These are phyloP conservation scores for Lophius piscatorius DNA, from an alignment of 2,113 vertebrate species.

Conservation along the genomic window DNA sequence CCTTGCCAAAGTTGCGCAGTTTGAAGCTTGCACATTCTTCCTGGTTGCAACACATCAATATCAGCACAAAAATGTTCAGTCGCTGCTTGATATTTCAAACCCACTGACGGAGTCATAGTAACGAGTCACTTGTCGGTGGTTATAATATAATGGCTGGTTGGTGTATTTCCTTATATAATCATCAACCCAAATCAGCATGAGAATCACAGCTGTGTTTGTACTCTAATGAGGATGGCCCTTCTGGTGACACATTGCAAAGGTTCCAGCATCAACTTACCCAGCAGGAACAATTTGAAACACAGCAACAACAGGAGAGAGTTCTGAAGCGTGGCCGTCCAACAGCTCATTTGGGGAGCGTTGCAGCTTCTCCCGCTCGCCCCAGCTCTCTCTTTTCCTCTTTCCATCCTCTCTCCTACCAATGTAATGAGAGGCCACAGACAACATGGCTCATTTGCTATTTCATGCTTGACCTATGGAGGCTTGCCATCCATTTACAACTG, in stretches of 20 bases:
- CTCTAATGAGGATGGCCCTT: neutral
- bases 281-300: constrained; percentile 43
- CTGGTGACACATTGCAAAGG: neutral
- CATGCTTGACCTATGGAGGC: constrained; percentile 47
- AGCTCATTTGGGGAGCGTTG: constrained; percentile 57
- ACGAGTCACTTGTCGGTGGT: too few species aligned
- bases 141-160: too few species aligned
- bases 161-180: too few species aligned
- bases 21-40: too few species aligned
- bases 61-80: too few species aligned
- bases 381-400: neutral
- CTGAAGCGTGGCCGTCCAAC: constrained; percentile 52
- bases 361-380: constrained; percentile 19
- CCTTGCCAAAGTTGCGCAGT: too few species aligned
- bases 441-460: constrained; percentile 34
- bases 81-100: too few species aligned
- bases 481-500: constrained; percentile 18
- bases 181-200: neutral
- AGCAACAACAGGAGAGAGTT: constrained; percentile 41
- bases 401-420: neutral
- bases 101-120: too few species aligned
- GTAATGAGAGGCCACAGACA: constrained; percentile 24
- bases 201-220: neutral
- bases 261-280: constrained; percentile 40
- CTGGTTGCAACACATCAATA: too few species aligned